A percentile compares a stretch with the other conserved stretches of the same genome.
phyloP scores from a whole-genome alignment of 1,140 invertebrate genomes.

The Drosophila miranda region DNA sequence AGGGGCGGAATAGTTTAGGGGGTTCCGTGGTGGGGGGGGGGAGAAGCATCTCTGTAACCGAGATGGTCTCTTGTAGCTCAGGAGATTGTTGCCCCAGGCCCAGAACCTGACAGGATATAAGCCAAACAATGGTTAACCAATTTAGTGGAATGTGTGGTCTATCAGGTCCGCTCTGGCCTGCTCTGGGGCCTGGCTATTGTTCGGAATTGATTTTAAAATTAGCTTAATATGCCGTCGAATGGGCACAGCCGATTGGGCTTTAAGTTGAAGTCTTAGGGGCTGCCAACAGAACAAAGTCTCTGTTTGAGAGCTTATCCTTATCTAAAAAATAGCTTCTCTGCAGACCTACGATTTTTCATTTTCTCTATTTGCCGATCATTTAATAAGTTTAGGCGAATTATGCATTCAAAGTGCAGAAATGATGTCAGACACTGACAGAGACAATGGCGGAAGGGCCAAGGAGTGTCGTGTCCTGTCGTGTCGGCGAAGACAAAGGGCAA shows the following conservation, averaged over 20 bases:
- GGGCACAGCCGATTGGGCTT: neutral
- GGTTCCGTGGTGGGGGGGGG: neutral
- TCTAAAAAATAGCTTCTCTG: constrained; percentile 5
- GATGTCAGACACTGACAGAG: constrained; percentile 48
- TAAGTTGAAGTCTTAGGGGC: constrained; percentile 2
- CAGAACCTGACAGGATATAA: constrained; percentile 27
- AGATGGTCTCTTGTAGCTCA: constrained; percentile 9
- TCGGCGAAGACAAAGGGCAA: constrained; percentile 46
- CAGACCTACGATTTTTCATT: constrained; percentile 6
- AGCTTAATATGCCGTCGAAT: constrained; percentile 33
- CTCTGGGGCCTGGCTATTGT: constrained; percentile 37
- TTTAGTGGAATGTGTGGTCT: constrained; percentile 49
- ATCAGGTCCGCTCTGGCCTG: constrained; percentile 15
- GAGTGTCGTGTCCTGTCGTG: neutral
- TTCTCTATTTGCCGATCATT: constrained; percentile 23
- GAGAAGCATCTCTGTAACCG: constrained; percentile 11
- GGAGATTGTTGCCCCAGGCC: constrained; percentile 25
- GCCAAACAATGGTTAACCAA: constrained; percentile 52
- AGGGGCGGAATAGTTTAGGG: constrained; percentile 9
- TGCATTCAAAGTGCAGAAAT: constrained; percentile 69
- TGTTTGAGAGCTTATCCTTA: constrained; percentile 8
- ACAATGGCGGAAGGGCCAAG: constrained; percentile 20
- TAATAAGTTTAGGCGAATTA: constrained; percentile 70
- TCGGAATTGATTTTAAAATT: constrained; percentile 49
- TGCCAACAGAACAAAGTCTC: no score